These are phyloP conservation scores for Pristionchus mayeri DNA, from an alignment of 2,888 invertebrate species.

Conservation along the genomic window DNA sequence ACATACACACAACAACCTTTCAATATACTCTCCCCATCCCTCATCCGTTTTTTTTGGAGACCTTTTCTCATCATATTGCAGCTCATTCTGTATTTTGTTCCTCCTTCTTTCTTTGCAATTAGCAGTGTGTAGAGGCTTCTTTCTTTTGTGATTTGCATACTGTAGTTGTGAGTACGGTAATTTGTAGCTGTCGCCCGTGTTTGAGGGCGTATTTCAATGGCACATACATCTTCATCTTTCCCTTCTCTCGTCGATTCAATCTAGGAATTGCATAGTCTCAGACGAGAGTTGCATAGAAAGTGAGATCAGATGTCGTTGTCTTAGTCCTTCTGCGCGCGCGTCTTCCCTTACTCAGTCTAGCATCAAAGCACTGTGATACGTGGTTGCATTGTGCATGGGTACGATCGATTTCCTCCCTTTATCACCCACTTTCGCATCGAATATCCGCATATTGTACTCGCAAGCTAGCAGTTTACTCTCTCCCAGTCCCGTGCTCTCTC, in stretches of 20 bases:
- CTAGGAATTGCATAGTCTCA: conserved; percentile 37
- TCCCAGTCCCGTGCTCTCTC: background rate
- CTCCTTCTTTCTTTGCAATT: background rate
- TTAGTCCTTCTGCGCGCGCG: background rate
- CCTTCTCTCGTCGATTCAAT: background rate
- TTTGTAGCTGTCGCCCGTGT: background rate
- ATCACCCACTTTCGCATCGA: conserved; percentile 34
- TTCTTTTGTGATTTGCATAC: background rate
- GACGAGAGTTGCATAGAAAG: no score
- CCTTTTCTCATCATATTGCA: conserved; percentile 15
- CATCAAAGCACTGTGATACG: conserved; percentile 35
- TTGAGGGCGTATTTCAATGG: background rate
- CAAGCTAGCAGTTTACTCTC: background rate
- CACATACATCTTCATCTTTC: background rate
- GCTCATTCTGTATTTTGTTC: background rate
- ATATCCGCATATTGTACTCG: background rate
- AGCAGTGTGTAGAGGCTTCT: conserved; percentile 22
- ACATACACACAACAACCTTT: background rate
- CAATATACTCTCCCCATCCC: background rate
- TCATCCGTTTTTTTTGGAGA: background rate
- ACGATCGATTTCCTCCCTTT: background rate
- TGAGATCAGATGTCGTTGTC: no score
- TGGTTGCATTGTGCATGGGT: conserved; percentile 36
- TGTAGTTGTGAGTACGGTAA: conserved; percentile 5
- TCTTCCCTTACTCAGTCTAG: background rate